Conservation (phyloP, 2,113 vertebrate genomes). For the Jacana jacana region DNA sequence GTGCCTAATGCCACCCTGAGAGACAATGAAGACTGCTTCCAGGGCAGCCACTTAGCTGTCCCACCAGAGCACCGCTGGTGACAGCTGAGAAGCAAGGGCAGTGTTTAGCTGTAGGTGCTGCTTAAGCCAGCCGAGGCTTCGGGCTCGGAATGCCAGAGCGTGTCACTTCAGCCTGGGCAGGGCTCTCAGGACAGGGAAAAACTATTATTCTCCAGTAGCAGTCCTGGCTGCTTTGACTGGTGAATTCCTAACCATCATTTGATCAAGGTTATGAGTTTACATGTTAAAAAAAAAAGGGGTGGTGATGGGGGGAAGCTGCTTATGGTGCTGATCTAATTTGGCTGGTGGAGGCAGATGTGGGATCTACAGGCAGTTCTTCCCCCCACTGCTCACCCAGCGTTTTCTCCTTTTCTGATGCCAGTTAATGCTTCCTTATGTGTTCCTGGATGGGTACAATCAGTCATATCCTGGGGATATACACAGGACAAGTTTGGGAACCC, state of each 20-base stretch:
- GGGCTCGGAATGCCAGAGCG: background rate
- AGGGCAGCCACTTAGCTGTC: background rate
- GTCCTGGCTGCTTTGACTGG: background rate
- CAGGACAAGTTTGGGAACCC: background rate
- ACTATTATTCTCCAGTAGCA: background rate
- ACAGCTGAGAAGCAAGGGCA: background rate
- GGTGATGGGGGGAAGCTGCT: background rate
- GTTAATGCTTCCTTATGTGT: background rate
- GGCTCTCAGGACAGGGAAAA: background rate
- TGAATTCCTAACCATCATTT: background rate
- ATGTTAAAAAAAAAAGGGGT: background rate
- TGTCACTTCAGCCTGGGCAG: background rate
- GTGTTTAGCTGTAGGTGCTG: background rate
- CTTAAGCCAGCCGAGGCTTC: background rate
- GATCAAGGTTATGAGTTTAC: background rate
- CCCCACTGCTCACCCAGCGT: background rate
- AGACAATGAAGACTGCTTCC: background rate
- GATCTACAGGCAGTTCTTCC: background rate
- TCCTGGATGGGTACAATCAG: background rate
- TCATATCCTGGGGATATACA: background rate
- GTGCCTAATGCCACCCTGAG: background rate
- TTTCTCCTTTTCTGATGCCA: background rate
- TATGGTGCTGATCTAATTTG: background rate
- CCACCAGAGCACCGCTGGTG: fast-evolving
- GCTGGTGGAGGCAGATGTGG: background rate